A percentile compares a stretch with the other conserved stretches of the same genome.
These are phyloP conservation scores for Saxidomus purpurata DNA, from an alignment of 1,140 invertebrate genomes.

Conservation along the genomic window DNA sequence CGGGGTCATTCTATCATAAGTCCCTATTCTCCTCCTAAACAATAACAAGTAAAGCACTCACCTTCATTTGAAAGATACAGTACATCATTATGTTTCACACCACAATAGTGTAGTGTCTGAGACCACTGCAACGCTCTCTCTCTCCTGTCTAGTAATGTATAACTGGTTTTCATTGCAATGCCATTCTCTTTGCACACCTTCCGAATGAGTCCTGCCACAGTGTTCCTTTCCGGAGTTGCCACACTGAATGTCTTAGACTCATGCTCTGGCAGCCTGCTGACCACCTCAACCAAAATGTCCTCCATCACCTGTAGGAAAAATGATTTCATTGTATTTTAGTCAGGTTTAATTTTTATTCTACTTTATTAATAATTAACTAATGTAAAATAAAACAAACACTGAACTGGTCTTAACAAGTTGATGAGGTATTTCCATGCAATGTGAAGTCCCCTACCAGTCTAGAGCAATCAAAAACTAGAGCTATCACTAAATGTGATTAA, in stretches of 20 bases:
- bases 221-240: constrained; percentile 33
- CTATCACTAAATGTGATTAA: no score
- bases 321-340: no score
- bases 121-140: constrained; percentile 56
- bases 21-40: no score
- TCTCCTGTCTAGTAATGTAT: constrained; percentile 9
- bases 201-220: constrained; percentile 46
- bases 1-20: no score
- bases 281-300: constrained; percentile 52
- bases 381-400: no score
- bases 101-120: constrained; percentile 52
- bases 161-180: constrained; percentile 46
- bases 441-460: no score
- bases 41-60: no score
- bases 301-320: constrained; percentile 31
- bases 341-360: no score
- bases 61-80: constrained; percentile 54
- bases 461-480: no score
- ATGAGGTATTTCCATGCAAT: no score
- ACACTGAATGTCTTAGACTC: constrained; percentile 27
- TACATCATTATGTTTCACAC: constrained; percentile 37
- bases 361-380: no score
- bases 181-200: constrained; percentile 62
- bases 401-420: no score
- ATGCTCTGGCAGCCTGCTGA: constrained; percentile 18